A percentile compares a stretch with the other conserved stretches of the same genome.
Evolutionary conservation across 2,113 vertebrate species (phyloP).

Genomic region (Ceuthmochares aereus): DNA sequence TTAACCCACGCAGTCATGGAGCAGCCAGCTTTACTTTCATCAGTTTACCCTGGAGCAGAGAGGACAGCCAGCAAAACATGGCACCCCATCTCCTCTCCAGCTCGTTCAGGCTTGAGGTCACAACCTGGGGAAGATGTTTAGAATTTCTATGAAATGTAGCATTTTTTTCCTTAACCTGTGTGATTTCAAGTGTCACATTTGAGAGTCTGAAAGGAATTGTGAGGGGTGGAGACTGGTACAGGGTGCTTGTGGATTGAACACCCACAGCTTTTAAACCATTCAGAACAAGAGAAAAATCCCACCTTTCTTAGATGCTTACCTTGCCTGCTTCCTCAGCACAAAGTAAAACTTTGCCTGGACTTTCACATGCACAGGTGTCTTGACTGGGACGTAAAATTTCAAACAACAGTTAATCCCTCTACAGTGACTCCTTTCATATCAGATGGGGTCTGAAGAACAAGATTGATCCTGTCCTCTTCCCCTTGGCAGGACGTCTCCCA

Average conservation of each 20-base stretch:
- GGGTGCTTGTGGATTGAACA: not conserved
- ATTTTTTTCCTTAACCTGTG: not conserved
- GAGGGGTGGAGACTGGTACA: fast-evolving
- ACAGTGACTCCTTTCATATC: not conserved
- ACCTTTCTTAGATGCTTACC: not conserved
- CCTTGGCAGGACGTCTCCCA: not conserved
- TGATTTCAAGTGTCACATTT: not conserved
- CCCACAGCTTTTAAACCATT: not conserved
- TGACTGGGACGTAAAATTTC: not conserved
- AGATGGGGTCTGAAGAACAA: not conserved
- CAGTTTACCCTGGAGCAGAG: not conserved
- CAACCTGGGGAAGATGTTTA: not conserved
- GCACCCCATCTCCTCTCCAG: not conserved
- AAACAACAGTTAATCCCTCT: not conserved
- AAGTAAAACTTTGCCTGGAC: not conserved
- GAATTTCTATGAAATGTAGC: not conserved
- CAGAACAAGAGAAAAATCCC: not conserved
- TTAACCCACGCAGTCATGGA: not conserved
- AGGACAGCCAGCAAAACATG: fast-evolving
- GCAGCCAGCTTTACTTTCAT: not conserved
- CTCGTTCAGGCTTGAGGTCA: not conserved
- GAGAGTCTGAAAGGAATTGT: not conserved
- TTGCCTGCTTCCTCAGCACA: not conserved
- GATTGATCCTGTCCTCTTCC: not conserved
- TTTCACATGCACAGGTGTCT: not conserved